A percentile compares a stretch with the other conserved stretches of the same genome.
phyloP scores from a whole-genome alignment of 2,113 vertebrate genomes.

The Cebidichthys violaceus region DNA sequence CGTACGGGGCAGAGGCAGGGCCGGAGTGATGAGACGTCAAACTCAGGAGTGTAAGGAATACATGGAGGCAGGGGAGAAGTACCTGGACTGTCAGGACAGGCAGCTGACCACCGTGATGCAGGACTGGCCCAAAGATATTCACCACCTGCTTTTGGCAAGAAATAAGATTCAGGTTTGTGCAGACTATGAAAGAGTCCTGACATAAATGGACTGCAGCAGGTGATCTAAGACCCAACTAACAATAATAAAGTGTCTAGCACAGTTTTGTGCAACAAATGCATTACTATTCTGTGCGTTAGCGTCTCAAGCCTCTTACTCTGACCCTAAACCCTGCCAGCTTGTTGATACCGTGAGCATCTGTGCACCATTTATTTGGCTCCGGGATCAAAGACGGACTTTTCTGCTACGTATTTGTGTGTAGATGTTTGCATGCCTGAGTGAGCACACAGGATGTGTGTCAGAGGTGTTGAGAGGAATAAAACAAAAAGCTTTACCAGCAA shows the following conservation, averaged over 20 bases:
- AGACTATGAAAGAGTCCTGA: background rate
- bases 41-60: constrained; percentile 89
- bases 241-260: accelerated
- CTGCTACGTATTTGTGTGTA: background rate
- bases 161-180: constrained; percentile 87
- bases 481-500: constrained; percentile 8
- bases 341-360: constrained; percentile 72
- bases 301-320: background rate
- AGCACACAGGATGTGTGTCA: constrained; percentile 42
- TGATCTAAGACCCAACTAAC: background rate
- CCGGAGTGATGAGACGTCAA: constrained; percentile 85
- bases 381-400: constrained; percentile 60
- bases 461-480: constrained; percentile 52
- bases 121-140: constrained; percentile 91
- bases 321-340: constrained; percentile 35
- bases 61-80: constrained; percentile 90
- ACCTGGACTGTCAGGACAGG: constrained; percentile 93
- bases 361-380: constrained; percentile 49
- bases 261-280: constrained; percentile 12
- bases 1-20: constrained; percentile 75
- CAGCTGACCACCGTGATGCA: constrained; percentile 87
- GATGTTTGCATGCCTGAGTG: constrained; percentile 4
- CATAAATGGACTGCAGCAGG: background rate
- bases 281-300: background rate
- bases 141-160: constrained; percentile 93